Evolutionary conservation across 2,888 invertebrate species (phyloP), one percentile per base, ranked within the genome.

Genomic region (Leucoma salicis): DNA sequence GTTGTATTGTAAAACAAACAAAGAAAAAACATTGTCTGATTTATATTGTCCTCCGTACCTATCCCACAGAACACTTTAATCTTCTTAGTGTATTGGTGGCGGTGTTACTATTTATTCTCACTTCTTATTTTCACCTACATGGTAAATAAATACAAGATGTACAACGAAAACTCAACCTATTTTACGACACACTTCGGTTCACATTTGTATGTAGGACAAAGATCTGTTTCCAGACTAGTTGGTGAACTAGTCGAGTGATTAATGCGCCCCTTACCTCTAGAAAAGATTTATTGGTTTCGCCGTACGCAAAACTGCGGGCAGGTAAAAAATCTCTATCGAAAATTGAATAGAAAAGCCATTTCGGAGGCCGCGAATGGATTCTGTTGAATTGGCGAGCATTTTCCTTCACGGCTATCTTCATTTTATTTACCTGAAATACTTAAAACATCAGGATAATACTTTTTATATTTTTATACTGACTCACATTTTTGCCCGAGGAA

Each of bases 311-410:
- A 88, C 88, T 88, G 88, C 78, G 82, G 84, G 81, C 76, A 76
- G 80, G 85, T 84, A 88, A 87, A 89, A 89, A 88, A 89, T 87
- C 84, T 89, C 84, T 84, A 88, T 88, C 80, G 87, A 89, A 89
- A 88, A 89, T 89, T 89, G 87, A 89, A 89, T 89, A 87, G 88
- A 84, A 88, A 89, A 88, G 78, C 85, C 82, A 89, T 89, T 87
- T 82, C 78, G 71, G 75, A 72, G 74, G 78, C 68, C 66, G 63
- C 66, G 73, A 76, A 70, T 75, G 82, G 75, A 80, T 79, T 66
- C 76, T 78, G 81, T 80, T 80, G 81, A 80, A 79, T 75, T 70
- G 71, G 63, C 70, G 71, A 71, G 63, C 65, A 69, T 76, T 75
- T 71, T 69, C 68, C 79, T 81, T 80, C 76, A 78, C 76, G 78